Percentiles rank a stretch among this genome's conserved stretches.
These are phyloP conservation scores for Netelia fuscicornis DNA, from an alignment of 2,888 invertebrate species.

Conservation along the genomic window DNA sequence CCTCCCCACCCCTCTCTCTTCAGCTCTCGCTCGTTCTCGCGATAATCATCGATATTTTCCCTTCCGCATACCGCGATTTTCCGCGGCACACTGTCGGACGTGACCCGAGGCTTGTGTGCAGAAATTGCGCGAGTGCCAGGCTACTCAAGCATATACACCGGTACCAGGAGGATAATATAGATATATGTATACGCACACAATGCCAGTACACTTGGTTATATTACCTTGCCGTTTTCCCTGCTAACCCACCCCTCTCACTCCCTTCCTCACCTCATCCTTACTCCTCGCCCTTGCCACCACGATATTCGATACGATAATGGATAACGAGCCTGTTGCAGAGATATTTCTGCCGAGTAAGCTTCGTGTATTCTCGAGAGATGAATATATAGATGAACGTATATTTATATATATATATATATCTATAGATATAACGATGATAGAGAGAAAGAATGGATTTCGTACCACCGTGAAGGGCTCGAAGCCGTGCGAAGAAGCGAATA, in stretches of 20 bases:
- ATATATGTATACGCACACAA: constrained; percentile 20
- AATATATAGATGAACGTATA: constrained; percentile 19
- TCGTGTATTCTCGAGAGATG: constrained; percentile 32
- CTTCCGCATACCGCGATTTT: constrained; percentile 82
- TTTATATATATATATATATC: constrained; percentile 6
- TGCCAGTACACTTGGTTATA: neutral
- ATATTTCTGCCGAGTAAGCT: constrained; percentile 73
- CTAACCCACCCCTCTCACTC: neutral
- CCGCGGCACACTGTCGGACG: constrained; percentile 75
- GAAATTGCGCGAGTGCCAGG: constrained; percentile 61
- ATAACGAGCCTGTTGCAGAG: constrained; percentile 76
- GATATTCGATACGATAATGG: constrained; percentile 81
- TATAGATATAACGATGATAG: constrained; percentile 37
- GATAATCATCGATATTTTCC: constrained; percentile 83
- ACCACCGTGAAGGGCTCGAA: constrained; percentile 66
- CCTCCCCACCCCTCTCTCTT: constrained; percentile 13
- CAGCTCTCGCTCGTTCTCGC: constrained; percentile 59
- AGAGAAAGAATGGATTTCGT: constrained; percentile 56
- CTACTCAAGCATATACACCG: constrained; percentile 66
- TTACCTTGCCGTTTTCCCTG: neutral
- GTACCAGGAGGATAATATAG: constrained; percentile 33
- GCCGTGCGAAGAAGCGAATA: constrained; percentile 58
- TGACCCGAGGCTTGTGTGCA: constrained; percentile 72
- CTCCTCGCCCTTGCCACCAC: constrained; percentile 34
- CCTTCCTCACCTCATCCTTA: constrained; percentile 5